These are phyloP conservation scores for Panthera uncia DNA, from an alignment of 2,113 vertebrate species.

Conservation along the genomic window DNA sequence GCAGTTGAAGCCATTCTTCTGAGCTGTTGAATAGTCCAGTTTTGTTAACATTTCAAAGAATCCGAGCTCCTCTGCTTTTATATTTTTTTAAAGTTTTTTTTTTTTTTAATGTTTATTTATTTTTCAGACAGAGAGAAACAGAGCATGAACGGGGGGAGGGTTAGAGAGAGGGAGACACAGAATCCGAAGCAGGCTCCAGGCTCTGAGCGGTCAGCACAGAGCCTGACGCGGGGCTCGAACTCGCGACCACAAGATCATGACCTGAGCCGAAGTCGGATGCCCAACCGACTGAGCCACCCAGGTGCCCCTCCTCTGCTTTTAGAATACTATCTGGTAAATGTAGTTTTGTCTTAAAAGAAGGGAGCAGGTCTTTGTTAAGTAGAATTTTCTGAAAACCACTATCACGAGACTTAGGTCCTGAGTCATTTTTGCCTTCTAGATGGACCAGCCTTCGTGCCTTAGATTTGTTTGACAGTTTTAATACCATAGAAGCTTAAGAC, in stretches of 20 bases:
- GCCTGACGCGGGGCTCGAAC: too few species aligned
- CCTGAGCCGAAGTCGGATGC: too few species aligned
- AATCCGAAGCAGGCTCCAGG: too few species aligned
- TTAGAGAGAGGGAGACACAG: too few species aligned
- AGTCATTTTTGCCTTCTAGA: conserved; percentile 19
- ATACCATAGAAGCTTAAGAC: conserved; percentile 17
- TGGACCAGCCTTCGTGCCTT: not conserved
- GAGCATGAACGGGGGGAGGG: too few species aligned
- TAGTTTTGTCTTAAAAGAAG: conserved; percentile 50
- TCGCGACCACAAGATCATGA: too few species aligned
- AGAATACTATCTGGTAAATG: conserved; percentile 17
- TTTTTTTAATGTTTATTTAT: too few species aligned
- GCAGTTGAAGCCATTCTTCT: conserved; percentile 31
- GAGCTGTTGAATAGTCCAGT: not conserved
- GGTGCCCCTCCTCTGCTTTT: not conserved
- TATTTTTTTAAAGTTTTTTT: too few species aligned
- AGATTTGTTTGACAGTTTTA: conserved; percentile 42
- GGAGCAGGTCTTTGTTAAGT: conserved; percentile 29
- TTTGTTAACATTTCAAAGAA: conserved; percentile 55
- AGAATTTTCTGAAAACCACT: conserved; percentile 48
- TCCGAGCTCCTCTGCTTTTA: conserved; percentile 20
- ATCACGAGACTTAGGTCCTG: not conserved
- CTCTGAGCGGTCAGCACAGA: too few species aligned
- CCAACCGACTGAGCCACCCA: too few species aligned
- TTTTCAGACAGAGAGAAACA: too few species aligned